Percentiles rank a stretch among this genome's conserved stretches.
These are phyloP conservation scores for Heliothis peltigera DNA, from an alignment of 2,888 invertebrate genomes.

Conservation along the genomic window DNA sequence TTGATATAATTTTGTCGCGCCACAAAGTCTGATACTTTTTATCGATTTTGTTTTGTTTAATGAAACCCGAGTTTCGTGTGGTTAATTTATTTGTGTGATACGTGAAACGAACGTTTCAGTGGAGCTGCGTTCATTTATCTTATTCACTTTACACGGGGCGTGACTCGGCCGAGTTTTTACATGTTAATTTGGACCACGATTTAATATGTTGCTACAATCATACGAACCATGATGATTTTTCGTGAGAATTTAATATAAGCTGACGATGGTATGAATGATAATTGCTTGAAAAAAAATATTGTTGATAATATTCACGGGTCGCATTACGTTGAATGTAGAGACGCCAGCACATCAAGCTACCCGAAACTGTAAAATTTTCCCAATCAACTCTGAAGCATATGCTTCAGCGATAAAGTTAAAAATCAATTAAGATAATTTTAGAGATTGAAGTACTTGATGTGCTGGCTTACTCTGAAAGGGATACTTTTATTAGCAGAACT, in stretches of 20 bases:
- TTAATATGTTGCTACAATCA: constrained; percentile 69
- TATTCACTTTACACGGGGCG: constrained; percentile 81
- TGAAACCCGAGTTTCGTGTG: constrained; percentile 59
- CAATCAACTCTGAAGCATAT: too few relatives aligned
- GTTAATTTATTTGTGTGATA: constrained; percentile 80
- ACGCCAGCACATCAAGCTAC: too few relatives aligned
- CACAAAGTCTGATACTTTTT: constrained; percentile 43
- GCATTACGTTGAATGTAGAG: too few relatives aligned
- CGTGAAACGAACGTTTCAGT: constrained; percentile 74
- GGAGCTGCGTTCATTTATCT: constrained; percentile 77
- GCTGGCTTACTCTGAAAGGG: too few relatives aligned
- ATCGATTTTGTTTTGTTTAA: constrained; percentile 65
- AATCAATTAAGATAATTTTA: too few relatives aligned
- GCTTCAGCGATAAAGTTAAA: too few relatives aligned
- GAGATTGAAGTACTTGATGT: too few relatives aligned
- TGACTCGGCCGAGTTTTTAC: constrained; percentile 77
- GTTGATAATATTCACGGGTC: constrained; percentile 22
- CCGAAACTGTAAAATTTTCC: too few relatives aligned
- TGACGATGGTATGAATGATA: constrained; percentile 6
- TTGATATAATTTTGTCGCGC: constrained; percentile 15
- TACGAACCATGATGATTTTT: constrained; percentile 55
- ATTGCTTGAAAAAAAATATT: constrained; percentile 16
- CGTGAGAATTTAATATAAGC: constrained; percentile 56
- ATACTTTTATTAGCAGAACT: too few relatives aligned
- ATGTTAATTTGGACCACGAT: constrained; percentile 79